Conservation (phyloP, 2,113 vertebrate species). For the Paramormyrops kingsleyae region DNA sequence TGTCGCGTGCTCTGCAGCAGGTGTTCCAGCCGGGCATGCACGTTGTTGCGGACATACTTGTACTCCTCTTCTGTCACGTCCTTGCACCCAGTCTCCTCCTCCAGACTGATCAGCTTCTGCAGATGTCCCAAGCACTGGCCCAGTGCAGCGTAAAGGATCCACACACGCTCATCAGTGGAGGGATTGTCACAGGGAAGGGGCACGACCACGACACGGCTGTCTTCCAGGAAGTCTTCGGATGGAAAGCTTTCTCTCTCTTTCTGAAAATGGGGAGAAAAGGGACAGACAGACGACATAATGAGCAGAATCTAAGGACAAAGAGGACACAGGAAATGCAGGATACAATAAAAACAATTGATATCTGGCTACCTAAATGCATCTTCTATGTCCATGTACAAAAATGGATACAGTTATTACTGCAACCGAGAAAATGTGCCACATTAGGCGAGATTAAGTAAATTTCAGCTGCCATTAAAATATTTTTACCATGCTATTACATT, state of each 20-base stretch:
- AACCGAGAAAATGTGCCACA: neutral
- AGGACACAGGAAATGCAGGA: neutral
- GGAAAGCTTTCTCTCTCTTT: conserved; percentile 54
- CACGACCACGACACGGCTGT: conserved; percentile 47
- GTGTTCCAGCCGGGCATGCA: conserved; percentile 48
- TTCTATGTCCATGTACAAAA: neutral
- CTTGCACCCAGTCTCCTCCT: conserved; percentile 53
- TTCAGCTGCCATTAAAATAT: neutral
- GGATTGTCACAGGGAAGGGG: conserved; percentile 33
- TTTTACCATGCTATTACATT: neutral
- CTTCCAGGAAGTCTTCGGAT: conserved; percentile 42
- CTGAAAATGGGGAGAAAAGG: conserved; percentile 34
- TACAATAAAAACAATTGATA: neutral
- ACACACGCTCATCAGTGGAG: conserved; percentile 47
- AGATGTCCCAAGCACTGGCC: conserved; percentile 57
- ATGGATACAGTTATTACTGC: neutral
- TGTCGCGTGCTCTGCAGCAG: conserved; percentile 51
- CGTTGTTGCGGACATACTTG: conserved; percentile 45
- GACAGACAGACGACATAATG: neutral
- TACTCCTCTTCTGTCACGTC: conserved; percentile 50
- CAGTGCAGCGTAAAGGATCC: conserved; percentile 51
- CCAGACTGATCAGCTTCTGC: conserved; percentile 51
- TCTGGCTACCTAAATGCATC: neutral
- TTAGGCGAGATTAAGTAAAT: neutral
- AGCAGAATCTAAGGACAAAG: neutral